These are phyloP conservation scores for Rhadina sibilatrix DNA, from an alignment of 2,113 vertebrate genomes.

Conservation along the genomic window DNA sequence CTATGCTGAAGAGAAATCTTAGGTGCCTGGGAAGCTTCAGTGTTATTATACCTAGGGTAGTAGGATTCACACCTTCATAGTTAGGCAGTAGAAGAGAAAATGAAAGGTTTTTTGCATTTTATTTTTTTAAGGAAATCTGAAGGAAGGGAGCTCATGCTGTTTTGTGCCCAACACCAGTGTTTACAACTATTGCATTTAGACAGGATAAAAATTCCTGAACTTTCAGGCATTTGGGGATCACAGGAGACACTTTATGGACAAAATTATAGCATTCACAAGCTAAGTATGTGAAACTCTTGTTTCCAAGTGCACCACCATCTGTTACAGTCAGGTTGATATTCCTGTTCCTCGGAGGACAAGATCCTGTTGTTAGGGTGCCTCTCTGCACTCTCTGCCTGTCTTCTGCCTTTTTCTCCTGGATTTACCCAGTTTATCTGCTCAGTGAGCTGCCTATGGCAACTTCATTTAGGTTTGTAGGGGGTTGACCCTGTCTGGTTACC, in stretches of 20 bases:
- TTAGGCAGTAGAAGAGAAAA: background rate
- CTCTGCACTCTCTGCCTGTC: background rate
- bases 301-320: background rate
- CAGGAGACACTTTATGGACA: background rate
- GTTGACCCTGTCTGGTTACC: background rate
- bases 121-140: background rate
- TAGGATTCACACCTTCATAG: background rate
- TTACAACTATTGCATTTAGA: background rate
- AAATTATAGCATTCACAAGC: background rate
- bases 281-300: background rate
- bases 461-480: background rate
- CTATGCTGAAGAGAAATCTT: background rate
- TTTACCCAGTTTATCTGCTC: background rate
- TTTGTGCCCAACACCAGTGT: background rate
- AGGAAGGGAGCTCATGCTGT: background rate
- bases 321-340: background rate
- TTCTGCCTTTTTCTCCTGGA: background rate
- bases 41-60: background rate
- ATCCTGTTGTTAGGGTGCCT: background rate
- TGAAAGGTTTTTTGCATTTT: background rate
- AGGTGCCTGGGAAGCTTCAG: background rate
- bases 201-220: background rate
- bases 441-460: background rate
- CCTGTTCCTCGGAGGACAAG: background rate
- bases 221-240: background rate